Base-by-base conservation (phyloP, 2,888 invertebrate genomes). In the Caenorhabditis parvicauda region DNA sequence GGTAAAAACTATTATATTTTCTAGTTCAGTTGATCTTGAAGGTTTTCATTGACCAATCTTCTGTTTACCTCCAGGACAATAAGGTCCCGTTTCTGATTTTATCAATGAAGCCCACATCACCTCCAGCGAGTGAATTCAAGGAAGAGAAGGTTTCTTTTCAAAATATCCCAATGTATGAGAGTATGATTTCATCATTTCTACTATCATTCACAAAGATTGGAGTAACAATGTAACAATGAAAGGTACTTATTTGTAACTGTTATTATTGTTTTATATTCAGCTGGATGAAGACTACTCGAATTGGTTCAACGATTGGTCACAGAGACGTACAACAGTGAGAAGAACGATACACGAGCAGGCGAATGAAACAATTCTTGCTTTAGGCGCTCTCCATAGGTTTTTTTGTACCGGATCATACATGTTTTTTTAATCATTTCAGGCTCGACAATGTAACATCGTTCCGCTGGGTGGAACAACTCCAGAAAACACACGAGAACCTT, bases 21-120 rank as follows among this genome's bases (percentile, higher is more conserved):
- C n/a, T n/a, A n/a, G n/a, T n/a, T n/a, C n/a, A n/a, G n/a, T n/a
- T n/a, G n/a, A n/a, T 17, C 12, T 56, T 59, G 14, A 54, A 69
- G 52, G 47, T 76, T 3, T 76, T 72, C 43, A 68, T 80, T 3
- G 79, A 80, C 45, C 71, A 74, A 3, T 75, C 77, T 7, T 52
- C 46, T n/a, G 77, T 76, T 14, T 77, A 70, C 62, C 59, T 79
- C 6, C 69, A 66, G 46, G 73, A 76, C 7, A 49, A 70, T 21
- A 27, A 41, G 12, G 56, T 75, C 6, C 45, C 59, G 3, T 81
- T 72, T 51, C 57, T 78, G 17, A 55, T 59, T 12, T 45, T 80
- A 32, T 64, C 45, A 49, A 62, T 22, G 58, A 69, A 21, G 19
- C 29, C 56, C 14, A 54, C 46, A 25, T 14, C 44, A 5, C 42